Percentiles rank a stretch among this genome's conserved stretches.
These are phyloP conservation scores for Calcarius lapponicus DNA, from an alignment of 2,797 vertebrate genomes.

Conservation along the genomic window DNA sequence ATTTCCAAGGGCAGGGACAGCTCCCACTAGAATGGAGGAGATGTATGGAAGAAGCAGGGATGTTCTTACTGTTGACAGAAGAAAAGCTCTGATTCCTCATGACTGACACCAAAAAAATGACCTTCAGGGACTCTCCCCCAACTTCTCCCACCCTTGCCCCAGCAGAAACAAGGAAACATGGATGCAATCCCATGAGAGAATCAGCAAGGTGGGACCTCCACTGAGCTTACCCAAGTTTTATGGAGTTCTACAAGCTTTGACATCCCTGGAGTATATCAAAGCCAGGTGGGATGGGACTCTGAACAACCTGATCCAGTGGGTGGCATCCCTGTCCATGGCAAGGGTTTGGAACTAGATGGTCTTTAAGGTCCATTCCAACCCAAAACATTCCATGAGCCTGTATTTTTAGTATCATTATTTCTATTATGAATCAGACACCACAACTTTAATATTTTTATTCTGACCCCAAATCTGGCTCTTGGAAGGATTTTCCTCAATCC, in stretches of 20 bases:
- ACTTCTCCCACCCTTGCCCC: background rate
- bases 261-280: background rate
- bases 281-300: background rate
- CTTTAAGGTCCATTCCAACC: background rate
- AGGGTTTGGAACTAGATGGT: background rate
- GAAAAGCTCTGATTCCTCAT: background rate
- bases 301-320: background rate
- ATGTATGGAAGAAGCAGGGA: background rate
- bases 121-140: background rate
- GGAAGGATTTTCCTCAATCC: background rate
- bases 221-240: background rate
- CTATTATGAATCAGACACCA: background rate
- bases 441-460: background rate
- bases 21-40: background rate
- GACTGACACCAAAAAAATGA: background rate
- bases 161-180: background rate
- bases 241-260: background rate
- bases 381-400: background rate
- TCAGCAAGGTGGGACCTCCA: background rate
- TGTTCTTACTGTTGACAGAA: background rate
- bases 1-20: background rate
- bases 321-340: background rate
- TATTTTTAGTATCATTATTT: background rate
- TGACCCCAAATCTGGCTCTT: background rate
- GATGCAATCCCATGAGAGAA: background rate